These are phyloP conservation scores for Crocallis elinguaria DNA, from an alignment of 2,888 invertebrate species.

Conservation along the genomic window DNA sequence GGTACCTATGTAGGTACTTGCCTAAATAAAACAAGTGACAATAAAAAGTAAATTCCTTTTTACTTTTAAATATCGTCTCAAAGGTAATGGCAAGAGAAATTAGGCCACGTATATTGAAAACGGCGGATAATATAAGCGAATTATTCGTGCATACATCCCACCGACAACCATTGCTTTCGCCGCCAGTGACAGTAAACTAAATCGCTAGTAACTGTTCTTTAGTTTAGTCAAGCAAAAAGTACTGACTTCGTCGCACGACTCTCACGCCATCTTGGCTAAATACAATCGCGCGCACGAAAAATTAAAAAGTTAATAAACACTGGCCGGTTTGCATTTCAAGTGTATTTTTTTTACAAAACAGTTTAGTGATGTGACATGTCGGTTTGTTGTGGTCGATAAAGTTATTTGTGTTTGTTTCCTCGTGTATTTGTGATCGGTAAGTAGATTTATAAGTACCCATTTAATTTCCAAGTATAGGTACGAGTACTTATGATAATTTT, in stretches of 20 bases:
- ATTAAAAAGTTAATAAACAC: conserved; percentile 24
- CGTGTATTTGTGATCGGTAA: background rate
- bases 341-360: conserved; percentile 15
- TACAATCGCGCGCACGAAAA: background rate
- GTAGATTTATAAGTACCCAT: background rate
- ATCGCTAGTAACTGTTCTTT: conserved; percentile 30
- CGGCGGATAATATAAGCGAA: conserved; percentile 39
- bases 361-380: conserved; percentile 32
- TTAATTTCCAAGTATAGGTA: background rate
- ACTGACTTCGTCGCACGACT: conserved; percentile 6
- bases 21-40: background rate
- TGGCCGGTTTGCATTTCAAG: conserved; percentile 17
- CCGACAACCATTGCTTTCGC: conserved; percentile 36
- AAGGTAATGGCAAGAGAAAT: conserved; percentile 32
- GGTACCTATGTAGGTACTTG: too few relatives aligned
- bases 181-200: conserved; percentile 33
- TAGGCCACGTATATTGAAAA: conserved; percentile 24
- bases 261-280: conserved; percentile 10
- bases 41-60: conserved; percentile 1
- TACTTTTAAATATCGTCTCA: conserved; percentile 5
- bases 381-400: conserved; percentile 3
- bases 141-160: conserved; percentile 40
- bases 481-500: background rate
- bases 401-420: background rate
- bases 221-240: conserved; percentile 25